Conservation (phyloP, 2,797 vertebrate genomes). For the Salarias fasciatus region DNA sequence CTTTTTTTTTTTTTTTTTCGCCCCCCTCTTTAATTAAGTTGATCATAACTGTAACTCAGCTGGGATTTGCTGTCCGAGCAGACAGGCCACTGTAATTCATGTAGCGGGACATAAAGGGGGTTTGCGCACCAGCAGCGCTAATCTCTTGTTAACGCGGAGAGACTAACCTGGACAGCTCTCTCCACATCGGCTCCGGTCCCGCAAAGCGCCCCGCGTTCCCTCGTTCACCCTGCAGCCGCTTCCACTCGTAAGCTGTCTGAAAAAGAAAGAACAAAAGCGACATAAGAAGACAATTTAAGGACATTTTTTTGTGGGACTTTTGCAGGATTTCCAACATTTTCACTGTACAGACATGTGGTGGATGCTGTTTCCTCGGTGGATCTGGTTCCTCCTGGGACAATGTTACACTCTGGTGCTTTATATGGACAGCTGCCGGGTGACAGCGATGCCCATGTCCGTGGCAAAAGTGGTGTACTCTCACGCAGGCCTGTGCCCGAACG, state of each 20-base stretch:
- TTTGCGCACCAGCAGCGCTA: constrained; percentile 82
- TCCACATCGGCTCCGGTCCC: constrained; percentile 35
- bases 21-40: constrained; percentile 75
- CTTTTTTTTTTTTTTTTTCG: constrained; percentile 56
- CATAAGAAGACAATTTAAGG: too few species aligned
- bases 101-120: constrained; percentile 69
- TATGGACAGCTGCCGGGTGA: constrained; percentile 69
- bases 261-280: too few species aligned
- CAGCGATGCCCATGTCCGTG: constrained; percentile 82
- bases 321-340: too few species aligned
- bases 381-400: constrained; percentile 86
- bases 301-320: neutral
- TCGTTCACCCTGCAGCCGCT: neutral
- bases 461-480: constrained; percentile 92
- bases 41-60: constrained; percentile 75
- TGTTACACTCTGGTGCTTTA: constrained; percentile 77
- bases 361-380: constrained; percentile 87
- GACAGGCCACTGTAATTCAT: constrained; percentile 73
- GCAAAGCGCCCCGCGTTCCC: neutral
- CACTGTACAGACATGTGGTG: constrained; percentile 83
- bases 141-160: constrained; percentile 65
- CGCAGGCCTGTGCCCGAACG: constrained; percentile 96
- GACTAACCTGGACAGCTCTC: constrained; percentile 56
- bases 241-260: neutral
- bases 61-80: constrained; percentile 65